These are phyloP conservation scores for Microcebus ravelobensis DNA, from an alignment of 2,113 vertebrate genomes.

Conservation along the genomic window DNA sequence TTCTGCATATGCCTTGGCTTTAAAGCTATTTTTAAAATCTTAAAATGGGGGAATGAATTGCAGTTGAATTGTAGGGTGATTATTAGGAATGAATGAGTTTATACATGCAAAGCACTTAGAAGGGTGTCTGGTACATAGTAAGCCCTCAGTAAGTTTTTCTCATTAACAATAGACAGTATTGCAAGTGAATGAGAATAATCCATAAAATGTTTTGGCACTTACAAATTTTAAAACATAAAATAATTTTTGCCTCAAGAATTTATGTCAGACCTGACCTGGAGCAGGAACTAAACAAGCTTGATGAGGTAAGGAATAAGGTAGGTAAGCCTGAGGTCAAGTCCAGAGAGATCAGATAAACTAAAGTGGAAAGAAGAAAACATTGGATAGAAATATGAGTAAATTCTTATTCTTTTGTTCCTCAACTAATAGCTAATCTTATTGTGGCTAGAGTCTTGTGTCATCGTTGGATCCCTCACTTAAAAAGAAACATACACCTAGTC, in stretches of 20 bases:
- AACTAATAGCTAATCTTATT: not conserved
- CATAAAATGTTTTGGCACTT: not conserved
- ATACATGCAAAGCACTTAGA: not conserved
- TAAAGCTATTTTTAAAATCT: not conserved
- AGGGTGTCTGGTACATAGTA: not conserved
- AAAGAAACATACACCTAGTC: not conserved
- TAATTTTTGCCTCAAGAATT: not conserved
- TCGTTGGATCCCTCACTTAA: not conserved
- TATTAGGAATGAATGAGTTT: not conserved
- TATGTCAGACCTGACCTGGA: not conserved
- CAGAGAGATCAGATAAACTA: not conserved
- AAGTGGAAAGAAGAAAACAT: not conserved
- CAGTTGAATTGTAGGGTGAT: not conserved
- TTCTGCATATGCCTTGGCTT: not conserved
- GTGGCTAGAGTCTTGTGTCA: not conserved
- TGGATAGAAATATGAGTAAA: not conserved
- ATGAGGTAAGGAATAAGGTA: not conserved
- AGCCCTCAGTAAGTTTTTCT: not conserved
- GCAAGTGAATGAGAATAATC: not conserved
- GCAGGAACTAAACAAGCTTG: not conserved
- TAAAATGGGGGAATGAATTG: not conserved
- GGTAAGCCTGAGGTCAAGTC: not conserved
- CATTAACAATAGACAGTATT: not conserved
- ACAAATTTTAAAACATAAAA: not conserved
- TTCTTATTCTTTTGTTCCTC: not conserved